Evolutionary conservation across 2,888 invertebrate genomes (phyloP), one percentile per base, ranked within the genome.

Genomic region (Heliconius sara): DNA sequence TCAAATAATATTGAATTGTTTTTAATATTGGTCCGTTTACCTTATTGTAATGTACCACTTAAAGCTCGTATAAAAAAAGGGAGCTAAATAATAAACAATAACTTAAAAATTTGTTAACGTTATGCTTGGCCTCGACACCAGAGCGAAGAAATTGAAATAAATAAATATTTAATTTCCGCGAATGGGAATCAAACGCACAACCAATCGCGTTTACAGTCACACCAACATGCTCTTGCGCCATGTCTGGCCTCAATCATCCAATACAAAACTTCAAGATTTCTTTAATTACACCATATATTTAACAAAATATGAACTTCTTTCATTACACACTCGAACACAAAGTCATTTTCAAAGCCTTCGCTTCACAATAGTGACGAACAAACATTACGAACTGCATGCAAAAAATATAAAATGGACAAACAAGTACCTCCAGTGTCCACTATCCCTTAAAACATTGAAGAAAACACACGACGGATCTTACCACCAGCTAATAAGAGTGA

Each of bases 351-450:
- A 19, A 65, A 30, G 34, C 34, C 22, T 47, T 47, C n/a, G 13
- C 73, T 52, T 60, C 13, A 60, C 30, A 52, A 75, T 75, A 75
- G 65, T 30, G 65, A 22, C 39, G 43, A 30, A 75, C 43, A 66
- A 65, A 66, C 72, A 73, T n/a, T 30, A 19, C 27, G 7, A 57
- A 34, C 47, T 66, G 10, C 39, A 65, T 75, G 39, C 27, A 75
- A 75, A 66, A 73, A 75, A 75, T 65, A 75, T 43, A 75, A 43
- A 75, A 43, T 75, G 75, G 47, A 75, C 34, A 22, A n/a, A 25
- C 73, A 39, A 39, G 39, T 39, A 75, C 65, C 22, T 22, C 27
- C 63, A 43, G 27, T 75, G 75, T 65, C 65, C 75, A 75, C 75
- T 75, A 66, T 16, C 27, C 22, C 75, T 47, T 66, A 3, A 75